Evolutionary conservation across 2,113 vertebrate species (phyloP), one percentile per base, ranked within the genome.

Genomic region (Peromyscus polionotus): DNA sequence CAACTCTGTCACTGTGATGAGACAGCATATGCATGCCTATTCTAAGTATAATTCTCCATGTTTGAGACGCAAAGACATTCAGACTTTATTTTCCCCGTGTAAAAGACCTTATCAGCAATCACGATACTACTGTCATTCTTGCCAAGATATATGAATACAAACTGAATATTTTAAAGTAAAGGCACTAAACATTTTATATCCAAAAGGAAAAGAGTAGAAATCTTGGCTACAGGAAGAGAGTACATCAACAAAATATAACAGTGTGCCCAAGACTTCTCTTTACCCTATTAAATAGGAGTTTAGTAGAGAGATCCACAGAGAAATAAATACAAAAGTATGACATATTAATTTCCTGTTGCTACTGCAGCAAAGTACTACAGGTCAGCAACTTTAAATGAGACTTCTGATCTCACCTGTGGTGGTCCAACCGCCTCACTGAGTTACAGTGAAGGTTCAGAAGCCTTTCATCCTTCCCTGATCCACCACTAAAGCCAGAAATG

Each of bases 121-220:
- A n/a, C 59, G 33, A 93, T 33, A 28, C 33, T 26, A 63, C 22
- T 3, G 59, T 70, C 2, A 2, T 88, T 91, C 54, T 76, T 86
- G 4, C 1, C 63, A 83, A 96, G 39, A 45, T 91, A 85, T 83
- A 89, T 91, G 28, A 86, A 93, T 22, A 93, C 12, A 93, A 80
- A 86, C 31, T n/a, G 59, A 75, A 9, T 79, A 70, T 92, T 96
- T 92, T 94, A 75, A 84, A 84, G 80, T 39, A 70, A 96, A 87
- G 9, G 13, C 48, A 85, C 17, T 79, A 48, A 42, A 42, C 63
- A 80, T 80, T 93, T 91, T 90, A 42, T 92, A 76, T 36, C 17
- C 73, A 67, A 81, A 59, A 39, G 51, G 48, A 80, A 84, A 90
- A 54, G 73, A 70, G 89, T 7, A 84, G 24, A 90, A 76, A 16